Evolutionary conservation across 2,113 vertebrate genomes (phyloP), one percentile per base, ranked within the genome.

Genomic region (Scartelaos histophorus): DNA sequence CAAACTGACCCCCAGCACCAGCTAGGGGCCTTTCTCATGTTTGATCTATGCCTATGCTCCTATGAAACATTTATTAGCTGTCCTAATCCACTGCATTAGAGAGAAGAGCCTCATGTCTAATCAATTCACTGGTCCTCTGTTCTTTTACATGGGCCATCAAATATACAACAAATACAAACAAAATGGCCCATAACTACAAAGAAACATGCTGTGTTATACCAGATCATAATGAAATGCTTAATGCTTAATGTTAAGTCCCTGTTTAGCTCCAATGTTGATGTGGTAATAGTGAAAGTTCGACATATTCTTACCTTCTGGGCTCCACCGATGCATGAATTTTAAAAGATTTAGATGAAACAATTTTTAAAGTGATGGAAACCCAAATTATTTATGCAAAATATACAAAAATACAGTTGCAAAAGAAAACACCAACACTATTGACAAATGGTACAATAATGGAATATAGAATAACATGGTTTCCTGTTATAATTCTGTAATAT

Each of bases 61-160:
- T 87, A 88, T 89, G 73, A 89, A 91, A 91, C 80, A 90, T 88
- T 90, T 82, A 90, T 91, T 83, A 87, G 85, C 72, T 67, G 74
- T 65, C 49, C 53, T 88, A 86, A 91, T 91, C 88, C 83, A 72
- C 65, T 29, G 71, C 65, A 73, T 84, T 80, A 78, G 53, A 72
- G 71, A 77, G 74, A 68, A 85, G 72, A 85, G 71, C 71, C 76
- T 46, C n/a, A 0, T 67, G 60, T 49, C 70, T 76, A 78, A 90
- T 91, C 88, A 80, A 73, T 85, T 69, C 51, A n/a, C 17, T n/a
- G 17, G 51, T 53, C 7, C 51, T 9, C 82, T 62, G 76, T 69
- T 83, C 67, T 65, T 69, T 35, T 53, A 82, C 70, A 34, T 75
- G 76, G 13, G 54, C 56, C 21, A 15, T 16, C 25, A 51, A 21